Base-by-base conservation (phyloP, 2,113 vertebrate species). In the Cyprinus carpio region DNA sequence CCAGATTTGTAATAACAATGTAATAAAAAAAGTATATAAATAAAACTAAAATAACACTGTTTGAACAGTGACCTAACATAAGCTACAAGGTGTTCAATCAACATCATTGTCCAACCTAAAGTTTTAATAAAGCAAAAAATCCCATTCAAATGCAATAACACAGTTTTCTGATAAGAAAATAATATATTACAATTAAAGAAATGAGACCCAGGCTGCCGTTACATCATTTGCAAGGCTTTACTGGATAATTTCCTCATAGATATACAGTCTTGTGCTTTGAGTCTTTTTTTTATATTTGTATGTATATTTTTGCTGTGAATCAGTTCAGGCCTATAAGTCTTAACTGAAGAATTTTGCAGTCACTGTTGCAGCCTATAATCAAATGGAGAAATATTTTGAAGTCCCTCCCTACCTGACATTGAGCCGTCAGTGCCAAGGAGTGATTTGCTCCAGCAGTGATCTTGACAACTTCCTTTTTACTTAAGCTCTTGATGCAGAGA, bases 401-500 rank as follows among this genome's bases (percentile, higher is more conserved):
- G 11, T 23, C 27, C 27, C 43, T 85, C 94, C 11, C 7, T 76
- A 97, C 96, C 96, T 97, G 95, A 46, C 96, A 96, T 85, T 95
- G 95, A n/a, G 96, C 96, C 86, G 96, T 96, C 58, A 97, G 93
- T 40, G 96, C 96, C 87, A 97, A 89, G 23, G 98, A 99, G 93
- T 99, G 98, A 89, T 95, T 94, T 6, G 95, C 95, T 64, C 98
- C 98, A 89, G 97, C 96, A 74, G 95, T 94, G 60, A 99, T 92
- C 77, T 96, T 95, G 90, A 99, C 95, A 74, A 99, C 96, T 92
- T 99, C 97, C 91, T 97, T 96, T 20, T 95, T 96, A 81, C 95
- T 97, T 85, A 99, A 91, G 89, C 94, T 95, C 91, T 99, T 97
- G 85, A 99, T 96, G 88, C 97, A 98, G 4, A 98, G 77, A 12